Evolutionary conservation across 2,888 invertebrate genomes (phyloP).

Genomic region (Antheraea assamensis): DNA sequence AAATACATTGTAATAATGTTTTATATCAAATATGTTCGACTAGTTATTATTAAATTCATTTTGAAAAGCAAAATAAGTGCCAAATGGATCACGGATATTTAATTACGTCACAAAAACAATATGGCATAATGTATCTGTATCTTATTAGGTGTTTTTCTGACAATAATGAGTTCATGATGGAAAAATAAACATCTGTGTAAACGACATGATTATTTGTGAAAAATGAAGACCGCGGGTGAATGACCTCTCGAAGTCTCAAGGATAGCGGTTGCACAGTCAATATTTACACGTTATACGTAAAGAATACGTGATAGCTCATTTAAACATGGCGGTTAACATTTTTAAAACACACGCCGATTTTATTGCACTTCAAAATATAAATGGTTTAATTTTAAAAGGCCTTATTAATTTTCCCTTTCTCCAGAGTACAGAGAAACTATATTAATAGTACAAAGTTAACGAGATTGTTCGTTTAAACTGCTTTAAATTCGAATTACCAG

Average conservation of each 20-base stretch:
- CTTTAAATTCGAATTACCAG: no score
- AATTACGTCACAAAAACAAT: not conserved
- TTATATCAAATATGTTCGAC: not conserved
- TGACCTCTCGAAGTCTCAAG: constrained; percentile 46
- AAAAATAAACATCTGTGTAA: constrained; percentile 48
- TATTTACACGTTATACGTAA: constrained; percentile 38
- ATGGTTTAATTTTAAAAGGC: not conserved
- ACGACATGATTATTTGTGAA: constrained; percentile 42
- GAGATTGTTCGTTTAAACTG: no score
- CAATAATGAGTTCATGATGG: constrained; percentile 17
- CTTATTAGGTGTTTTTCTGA: constrained; percentile 8
- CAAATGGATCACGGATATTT: not conserved
- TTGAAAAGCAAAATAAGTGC: not conserved
- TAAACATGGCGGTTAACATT: constrained; percentile 19
- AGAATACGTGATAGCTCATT: constrained; percentile 34
- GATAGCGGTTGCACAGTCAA: constrained; percentile 38
- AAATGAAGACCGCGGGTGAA: constrained; percentile 40
- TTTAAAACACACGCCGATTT: not conserved
- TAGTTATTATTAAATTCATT: not conserved
- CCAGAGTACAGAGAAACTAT: not conserved
- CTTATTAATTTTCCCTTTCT: not conserved
- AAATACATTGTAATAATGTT: not conserved
- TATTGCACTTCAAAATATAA: not conserved
- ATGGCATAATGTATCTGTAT: not conserved
- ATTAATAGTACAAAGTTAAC: not conserved